Conservation (phyloP, 2,888 invertebrate genomes). For the Agrochola circellaris region DNA sequence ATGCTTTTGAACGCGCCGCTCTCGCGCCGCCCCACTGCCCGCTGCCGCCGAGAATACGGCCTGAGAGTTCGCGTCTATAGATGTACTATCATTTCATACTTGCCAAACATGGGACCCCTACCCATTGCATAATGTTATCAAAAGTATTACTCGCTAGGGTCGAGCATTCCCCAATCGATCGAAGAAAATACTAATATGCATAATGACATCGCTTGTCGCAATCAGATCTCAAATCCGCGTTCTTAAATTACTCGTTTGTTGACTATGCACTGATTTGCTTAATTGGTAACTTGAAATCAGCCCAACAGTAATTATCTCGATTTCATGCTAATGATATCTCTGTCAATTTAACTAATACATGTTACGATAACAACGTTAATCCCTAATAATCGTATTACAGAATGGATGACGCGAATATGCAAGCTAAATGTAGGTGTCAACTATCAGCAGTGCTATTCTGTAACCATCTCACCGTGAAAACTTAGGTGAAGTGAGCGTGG, state of each 20-base stretch:
- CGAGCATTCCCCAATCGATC: neutral
- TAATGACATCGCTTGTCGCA: neutral
- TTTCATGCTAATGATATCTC: slow-evolving; percentile 2
- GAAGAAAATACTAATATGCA: neutral
- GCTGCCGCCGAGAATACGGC: no score
- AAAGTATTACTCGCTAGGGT: neutral
- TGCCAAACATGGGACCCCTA: neutral
- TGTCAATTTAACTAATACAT: neutral
- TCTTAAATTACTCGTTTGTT: neutral
- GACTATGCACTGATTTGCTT: neutral
- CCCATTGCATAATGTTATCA: neutral
- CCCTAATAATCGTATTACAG: slow-evolving; percentile 24
- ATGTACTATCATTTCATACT: neutral
- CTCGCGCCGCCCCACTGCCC: no score
- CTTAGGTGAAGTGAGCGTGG: no score
- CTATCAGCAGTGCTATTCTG: no score
- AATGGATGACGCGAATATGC: slow-evolving; percentile 19
- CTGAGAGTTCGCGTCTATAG: neutral
- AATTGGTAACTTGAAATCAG: neutral
- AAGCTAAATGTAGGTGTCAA: neutral
- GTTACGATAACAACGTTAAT: neutral
- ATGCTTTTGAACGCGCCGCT: no score
- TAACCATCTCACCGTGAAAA: no score
- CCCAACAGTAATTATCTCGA: neutral
- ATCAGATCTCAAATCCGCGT: neutral